phyloP scores from a whole-genome alignment of 2,888 invertebrate species.

The Tinea semifulvella region DNA sequence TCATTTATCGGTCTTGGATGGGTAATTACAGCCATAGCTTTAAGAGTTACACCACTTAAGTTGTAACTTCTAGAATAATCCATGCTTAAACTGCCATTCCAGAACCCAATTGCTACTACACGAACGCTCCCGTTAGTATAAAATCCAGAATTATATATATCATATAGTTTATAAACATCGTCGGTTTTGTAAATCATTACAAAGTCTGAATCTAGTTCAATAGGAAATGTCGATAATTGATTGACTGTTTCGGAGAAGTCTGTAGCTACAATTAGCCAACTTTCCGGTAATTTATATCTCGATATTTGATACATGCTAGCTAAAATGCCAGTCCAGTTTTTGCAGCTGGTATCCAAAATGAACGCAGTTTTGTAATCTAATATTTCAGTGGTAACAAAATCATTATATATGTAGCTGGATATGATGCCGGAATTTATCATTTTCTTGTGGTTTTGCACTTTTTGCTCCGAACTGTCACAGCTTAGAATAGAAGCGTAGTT shows the following conservation, averaged over 20 bases:
- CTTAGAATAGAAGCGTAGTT: constrained; percentile 27
- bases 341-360: constrained; percentile 35
- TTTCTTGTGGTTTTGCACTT: constrained; percentile 27
- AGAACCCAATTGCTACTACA: constrained; percentile 55
- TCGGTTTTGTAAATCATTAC: constrained; percentile 31
- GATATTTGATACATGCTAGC: constrained; percentile 19
- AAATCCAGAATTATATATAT: constrained; percentile 65
- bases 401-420: constrained; percentile 21
- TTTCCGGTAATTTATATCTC: constrained; percentile 32
- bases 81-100: constrained; percentile 31
- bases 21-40: constrained; percentile 61
- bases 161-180: constrained; percentile 34
- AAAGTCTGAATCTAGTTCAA: constrained; percentile 58
- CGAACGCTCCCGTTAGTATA: constrained; percentile 58
- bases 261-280: constrained; percentile 38
- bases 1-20: constrained; percentile 35
- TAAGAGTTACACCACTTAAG: constrained; percentile 64
- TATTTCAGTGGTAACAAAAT: constrained; percentile 6
- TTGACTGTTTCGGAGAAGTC: constrained; percentile 26
- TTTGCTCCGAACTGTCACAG: neutral
- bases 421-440: constrained; percentile 28
- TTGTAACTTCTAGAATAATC: constrained; percentile 49
- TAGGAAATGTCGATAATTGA: constrained; percentile 35
- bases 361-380: constrained; percentile 29
- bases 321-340: constrained; percentile 32